These are phyloP conservation scores for Lysiphlebus fabarum DNA, from an alignment of 1,140 invertebrate species.

Conservation along the genomic window DNA sequence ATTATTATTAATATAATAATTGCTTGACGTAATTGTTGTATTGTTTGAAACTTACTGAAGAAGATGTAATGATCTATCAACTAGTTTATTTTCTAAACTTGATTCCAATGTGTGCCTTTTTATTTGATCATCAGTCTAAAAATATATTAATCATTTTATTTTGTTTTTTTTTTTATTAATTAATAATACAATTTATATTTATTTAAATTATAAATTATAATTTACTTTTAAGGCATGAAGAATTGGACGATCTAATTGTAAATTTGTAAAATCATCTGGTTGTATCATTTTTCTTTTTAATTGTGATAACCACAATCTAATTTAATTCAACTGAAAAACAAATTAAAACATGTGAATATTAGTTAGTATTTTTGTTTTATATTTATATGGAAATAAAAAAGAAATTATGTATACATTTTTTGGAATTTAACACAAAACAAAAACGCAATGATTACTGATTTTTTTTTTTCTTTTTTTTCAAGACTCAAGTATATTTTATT, in stretches of 20 bases:
- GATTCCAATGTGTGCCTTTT: constrained; percentile 37
- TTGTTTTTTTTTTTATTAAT: constrained; percentile 18
- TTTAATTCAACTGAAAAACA: not conserved
- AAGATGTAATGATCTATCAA: constrained; percentile 42
- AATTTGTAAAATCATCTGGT: constrained; percentile 37
- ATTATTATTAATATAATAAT: no score
- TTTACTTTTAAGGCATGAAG: constrained; percentile 20
- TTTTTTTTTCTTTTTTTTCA: no score
- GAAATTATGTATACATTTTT: no score
- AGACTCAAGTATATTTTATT: constrained; percentile 20
- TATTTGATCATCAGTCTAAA: constrained; percentile 41
- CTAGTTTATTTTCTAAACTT: constrained; percentile 34
- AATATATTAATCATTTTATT: constrained; percentile 28
- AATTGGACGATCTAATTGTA: constrained; percentile 40
- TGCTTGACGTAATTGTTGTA: not conserved
- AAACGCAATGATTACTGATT: no score
- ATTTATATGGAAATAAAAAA: no score
- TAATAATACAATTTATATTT: not conserved
- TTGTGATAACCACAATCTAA: not conserved
- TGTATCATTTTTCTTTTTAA: constrained; percentile 24
- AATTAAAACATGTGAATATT: no score
- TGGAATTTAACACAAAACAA: no score
- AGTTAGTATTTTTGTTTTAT: no score
- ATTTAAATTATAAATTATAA: not conserved
- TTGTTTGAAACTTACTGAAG: constrained; percentile 37